Conservation (phyloP, 2,113 vertebrate species). For the Chionis minor region DNA sequence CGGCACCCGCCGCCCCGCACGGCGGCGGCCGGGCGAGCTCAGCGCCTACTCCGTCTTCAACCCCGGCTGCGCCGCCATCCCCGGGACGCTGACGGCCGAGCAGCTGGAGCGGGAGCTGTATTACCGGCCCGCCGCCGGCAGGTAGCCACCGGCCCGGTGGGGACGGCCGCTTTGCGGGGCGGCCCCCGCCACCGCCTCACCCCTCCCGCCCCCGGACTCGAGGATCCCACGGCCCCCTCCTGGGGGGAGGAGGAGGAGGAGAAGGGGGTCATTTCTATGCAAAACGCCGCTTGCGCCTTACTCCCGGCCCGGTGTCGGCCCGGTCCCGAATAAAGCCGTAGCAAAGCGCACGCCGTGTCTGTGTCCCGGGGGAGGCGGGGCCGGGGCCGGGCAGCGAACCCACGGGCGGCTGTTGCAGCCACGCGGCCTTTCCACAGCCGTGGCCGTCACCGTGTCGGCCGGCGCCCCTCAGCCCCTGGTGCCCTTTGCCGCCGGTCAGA, state of each 20-base stretch:
- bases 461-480: not conserved
- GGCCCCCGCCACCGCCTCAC: not conserved
- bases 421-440: not conserved
- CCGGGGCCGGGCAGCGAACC: not conserved
- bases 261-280: not conserved
- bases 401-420: not conserved
- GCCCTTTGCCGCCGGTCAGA: not conserved
- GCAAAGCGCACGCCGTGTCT: not conserved
- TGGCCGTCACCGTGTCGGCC: not conserved
- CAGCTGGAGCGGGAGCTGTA: slow-evolving; percentile 91
- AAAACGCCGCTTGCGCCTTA: not conserved
- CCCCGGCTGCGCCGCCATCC: slow-evolving; percentile 87
- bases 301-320: too few relatives aligned
- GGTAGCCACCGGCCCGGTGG: not conserved
- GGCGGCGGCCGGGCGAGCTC: slow-evolving; percentile 80
- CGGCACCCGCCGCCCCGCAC: slow-evolving; percentile 79
- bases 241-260: not conserved
- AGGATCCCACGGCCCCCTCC: too few relatives aligned
- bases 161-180: too few relatives aligned
- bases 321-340: slow-evolving; percentile 1
- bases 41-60: slow-evolving; percentile 98
- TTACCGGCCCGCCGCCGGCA: slow-evolving; percentile 71
- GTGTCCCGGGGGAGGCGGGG: not conserved
- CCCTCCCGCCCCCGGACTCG: not conserved
- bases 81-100: slow-evolving; percentile 88